Evolutionary conservation across 1,140 invertebrate genomes (phyloP).

Genomic region (Antheraea pernyi): DNA sequence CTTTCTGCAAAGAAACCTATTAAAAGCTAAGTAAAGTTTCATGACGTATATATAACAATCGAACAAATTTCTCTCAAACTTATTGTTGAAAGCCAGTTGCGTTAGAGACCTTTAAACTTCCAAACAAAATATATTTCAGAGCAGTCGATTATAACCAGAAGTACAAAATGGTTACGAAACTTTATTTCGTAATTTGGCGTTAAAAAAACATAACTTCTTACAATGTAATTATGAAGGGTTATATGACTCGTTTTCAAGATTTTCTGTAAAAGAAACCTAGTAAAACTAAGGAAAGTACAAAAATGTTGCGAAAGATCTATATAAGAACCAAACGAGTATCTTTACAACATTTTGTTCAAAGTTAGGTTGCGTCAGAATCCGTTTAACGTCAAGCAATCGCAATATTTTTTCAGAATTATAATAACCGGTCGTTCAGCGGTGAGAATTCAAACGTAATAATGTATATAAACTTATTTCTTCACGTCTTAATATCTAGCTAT

Average conservation of each 20-base stretch:
- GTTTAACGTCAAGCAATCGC: background rate
- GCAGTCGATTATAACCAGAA: too few species aligned
- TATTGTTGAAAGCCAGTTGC: too few species aligned
- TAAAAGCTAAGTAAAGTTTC: too few species aligned
- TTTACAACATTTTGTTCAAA: background rate
- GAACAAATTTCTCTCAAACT: too few species aligned
- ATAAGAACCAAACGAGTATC: background rate
- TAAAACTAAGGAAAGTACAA: conserved; percentile 3
- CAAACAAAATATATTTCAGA: background rate
- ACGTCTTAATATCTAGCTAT: too few species aligned
- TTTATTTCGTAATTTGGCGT: background rate
- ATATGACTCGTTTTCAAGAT: background rate
- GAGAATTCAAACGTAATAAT: too few species aligned
- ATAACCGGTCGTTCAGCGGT: too few species aligned
- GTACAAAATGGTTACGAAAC: background rate
- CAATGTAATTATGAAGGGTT: background rate
- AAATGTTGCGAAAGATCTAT: background rate
- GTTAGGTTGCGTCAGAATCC: background rate
- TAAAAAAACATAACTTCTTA: background rate
- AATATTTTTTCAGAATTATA: too few species aligned
- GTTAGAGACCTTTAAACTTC: background rate
- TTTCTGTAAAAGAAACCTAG: background rate
- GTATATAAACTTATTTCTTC: too few species aligned
- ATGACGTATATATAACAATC: too few species aligned
- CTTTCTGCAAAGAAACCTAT: too few species aligned